Evolutionary conservation across 2,113 vertebrate genomes (phyloP), one percentile per base, ranked within the genome.

Genomic region (Neolamprologus devosi): DNA sequence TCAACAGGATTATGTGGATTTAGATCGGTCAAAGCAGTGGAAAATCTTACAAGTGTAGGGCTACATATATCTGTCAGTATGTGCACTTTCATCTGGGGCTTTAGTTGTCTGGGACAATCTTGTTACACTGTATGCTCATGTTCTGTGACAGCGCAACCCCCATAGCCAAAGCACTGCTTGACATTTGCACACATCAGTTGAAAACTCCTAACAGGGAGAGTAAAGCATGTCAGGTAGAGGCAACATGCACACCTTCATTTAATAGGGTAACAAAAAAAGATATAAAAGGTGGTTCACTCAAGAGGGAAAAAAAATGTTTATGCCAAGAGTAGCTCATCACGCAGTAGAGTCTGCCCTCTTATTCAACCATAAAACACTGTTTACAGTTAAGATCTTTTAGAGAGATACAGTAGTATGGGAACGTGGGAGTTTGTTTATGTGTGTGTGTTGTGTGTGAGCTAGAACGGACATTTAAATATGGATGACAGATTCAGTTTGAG

Each of bases 1-100:
- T 90, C 84, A 95, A 93, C 89, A 92, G 89, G 86, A 94, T 94
- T 93, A 94, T 4, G 65, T 19, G 47, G 84, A 84, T 89, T 92
- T 70, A 73, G 73, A 85, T 26, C 42, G 54, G 83, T 79, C 75
- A 89, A 91, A 93, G 93, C 88, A 86, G 80, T 21, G 51, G 68
- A 87, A 91, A 88, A 85, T 79, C 58, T 49, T 87, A 42, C 80
- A 82, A 88, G 86, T 82, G 49, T 57, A 87, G 28, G 73, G 42
- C 8, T 90, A n/a, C 40, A 26, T 81, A 13, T 7, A 84, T 83
- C 51, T 42, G 35, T 45, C 8, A 11, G 28, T 47, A n/a, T 63
- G 51, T 68, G 23, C 80, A 54, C 92, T 93, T 90, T 58, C 75
- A 83, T 45, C 81, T 10, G 17, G 16, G 5, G 16, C n/a, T 63